A percentile compares a stretch with the other conserved stretches of the same genome.
These are phyloP conservation scores for Mystacornis crossleyi DNA, from an alignment of 2,113 vertebrate genomes.

Conservation along the genomic window DNA sequence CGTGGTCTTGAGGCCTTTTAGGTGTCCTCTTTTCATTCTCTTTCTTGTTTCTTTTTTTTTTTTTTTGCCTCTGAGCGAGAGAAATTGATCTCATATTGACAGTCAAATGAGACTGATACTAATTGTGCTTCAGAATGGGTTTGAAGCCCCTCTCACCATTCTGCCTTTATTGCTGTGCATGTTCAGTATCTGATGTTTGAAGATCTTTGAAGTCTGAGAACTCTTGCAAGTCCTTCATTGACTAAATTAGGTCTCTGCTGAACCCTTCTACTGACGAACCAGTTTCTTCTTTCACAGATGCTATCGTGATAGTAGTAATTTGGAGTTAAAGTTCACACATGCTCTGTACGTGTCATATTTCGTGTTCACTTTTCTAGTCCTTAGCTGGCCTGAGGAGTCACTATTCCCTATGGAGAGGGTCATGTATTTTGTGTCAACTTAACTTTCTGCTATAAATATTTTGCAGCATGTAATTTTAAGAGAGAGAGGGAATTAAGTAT, in stretches of 20 bases:
- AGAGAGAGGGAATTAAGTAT: accelerated
- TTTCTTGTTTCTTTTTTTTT: too few relatives aligned
- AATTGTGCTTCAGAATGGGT: background rate
- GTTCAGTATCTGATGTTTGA: background rate
- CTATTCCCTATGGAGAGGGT: background rate
- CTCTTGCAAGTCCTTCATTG: background rate
- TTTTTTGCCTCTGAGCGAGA: background rate
- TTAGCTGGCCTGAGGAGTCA: background rate
- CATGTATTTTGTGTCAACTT: background rate
- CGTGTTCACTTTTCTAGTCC: background rate
- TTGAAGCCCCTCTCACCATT: background rate
- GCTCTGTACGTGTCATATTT: background rate
- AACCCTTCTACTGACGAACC: background rate
- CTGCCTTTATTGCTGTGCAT: background rate
- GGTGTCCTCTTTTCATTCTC: accelerated
- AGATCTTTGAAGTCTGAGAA: background rate
- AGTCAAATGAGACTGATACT: background rate
- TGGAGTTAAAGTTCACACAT: background rate
- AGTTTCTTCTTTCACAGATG: background rate
- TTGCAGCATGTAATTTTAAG: background rate
- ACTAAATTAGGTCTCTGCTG: background rate
- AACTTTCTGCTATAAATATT: background rate
- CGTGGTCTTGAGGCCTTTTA: background rate
- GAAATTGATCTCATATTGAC: background rate
- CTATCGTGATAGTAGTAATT: background rate